phyloP scores from a whole-genome alignment of 2,888 invertebrate genomes.

The Caenorhabditis sp. region DNA sequence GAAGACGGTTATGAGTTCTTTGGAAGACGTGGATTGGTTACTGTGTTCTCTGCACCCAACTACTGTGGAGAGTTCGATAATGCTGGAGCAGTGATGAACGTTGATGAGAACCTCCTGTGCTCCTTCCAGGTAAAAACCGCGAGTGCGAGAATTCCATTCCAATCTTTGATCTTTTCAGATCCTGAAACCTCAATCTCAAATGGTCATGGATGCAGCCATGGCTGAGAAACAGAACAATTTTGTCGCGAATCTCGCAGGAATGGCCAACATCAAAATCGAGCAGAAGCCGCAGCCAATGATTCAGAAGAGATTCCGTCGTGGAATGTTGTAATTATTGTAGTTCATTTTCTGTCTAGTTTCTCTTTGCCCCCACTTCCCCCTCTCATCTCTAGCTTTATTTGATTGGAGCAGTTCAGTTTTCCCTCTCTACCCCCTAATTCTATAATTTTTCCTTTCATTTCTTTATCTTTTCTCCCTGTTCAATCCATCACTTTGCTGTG shows the following conservation, averaged over 20 bases:
- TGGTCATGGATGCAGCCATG: conserved; percentile 69
- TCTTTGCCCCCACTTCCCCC: not conserved
- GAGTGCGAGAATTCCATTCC: not conserved
- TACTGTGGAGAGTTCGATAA: conserved; percentile 86
- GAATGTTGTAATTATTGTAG: conserved; percentile 72
- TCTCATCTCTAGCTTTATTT: conserved; percentile 51
- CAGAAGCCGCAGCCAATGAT: conserved; percentile 67
- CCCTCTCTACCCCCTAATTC: not conserved
- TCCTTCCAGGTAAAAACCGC: conserved; percentile 75
- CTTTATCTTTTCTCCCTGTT: not conserved
- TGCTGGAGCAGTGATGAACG: conserved; percentile 86
- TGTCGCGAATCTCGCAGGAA: conserved; percentile 66
- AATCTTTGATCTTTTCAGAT: conserved; percentile 66
- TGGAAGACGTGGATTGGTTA: conserved; percentile 84
- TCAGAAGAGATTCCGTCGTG: conserved; percentile 78
- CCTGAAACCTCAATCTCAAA: conserved; percentile 74
- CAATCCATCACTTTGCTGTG: conserved; percentile 57
- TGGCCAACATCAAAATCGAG: conserved; percentile 74
- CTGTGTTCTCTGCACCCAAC: conserved; percentile 86
- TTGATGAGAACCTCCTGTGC: conserved; percentile 79
- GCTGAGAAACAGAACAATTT: conserved; percentile 71
- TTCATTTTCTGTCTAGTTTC: not conserved
- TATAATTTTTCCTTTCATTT: conserved; percentile 1
- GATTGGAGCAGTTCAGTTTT: conserved; percentile 42
- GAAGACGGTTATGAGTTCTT: conserved; percentile 82